Evolutionary conservation across 2,888 invertebrate genomes (phyloP).

Genomic region (Zaprionus obscuricornis): DNA sequence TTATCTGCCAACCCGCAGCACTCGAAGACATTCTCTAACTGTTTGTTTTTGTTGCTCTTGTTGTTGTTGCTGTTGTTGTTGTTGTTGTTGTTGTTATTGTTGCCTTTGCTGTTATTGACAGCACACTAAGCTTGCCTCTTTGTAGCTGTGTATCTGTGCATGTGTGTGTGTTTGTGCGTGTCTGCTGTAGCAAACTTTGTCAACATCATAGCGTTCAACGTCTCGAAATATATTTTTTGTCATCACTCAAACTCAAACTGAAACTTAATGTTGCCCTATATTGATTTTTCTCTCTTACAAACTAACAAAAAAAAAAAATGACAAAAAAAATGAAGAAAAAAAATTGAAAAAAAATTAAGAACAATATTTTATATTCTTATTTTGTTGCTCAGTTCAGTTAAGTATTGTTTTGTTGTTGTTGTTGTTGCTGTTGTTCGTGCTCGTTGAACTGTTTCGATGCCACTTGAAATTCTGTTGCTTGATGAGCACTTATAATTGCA

Average conservation of each 20-base stretch:
- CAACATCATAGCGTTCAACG: too few species aligned
- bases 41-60: too few species aligned
- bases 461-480: constrained; percentile 48
- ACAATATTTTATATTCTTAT: constrained; percentile 51
- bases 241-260: too few species aligned
- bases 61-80: constrained; percentile 10
- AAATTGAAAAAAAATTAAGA: too few species aligned
- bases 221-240: too few species aligned
- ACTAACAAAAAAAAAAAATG: too few species aligned
- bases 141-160: constrained; percentile 14
- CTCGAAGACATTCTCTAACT: constrained; percentile 18
- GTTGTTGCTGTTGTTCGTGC: constrained; percentile 10
- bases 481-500: constrained; percentile 72
- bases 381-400: constrained; percentile 41
- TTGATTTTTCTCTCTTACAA: too few species aligned
- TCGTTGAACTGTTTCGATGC: constrained; percentile 36
- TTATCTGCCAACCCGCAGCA: constrained; percentile 39
- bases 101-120: too few species aligned
- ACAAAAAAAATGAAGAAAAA: too few species aligned
- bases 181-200: constrained; percentile 27
- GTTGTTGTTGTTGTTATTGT: too few species aligned
- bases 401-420: neutral
- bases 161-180: constrained; percentile 18
- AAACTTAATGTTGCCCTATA: constrained; percentile 34
- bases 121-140: neutral